Evolutionary conservation across 1,140 invertebrate species (phyloP), one percentile per base, ranked within the genome.

Genomic region (Cyphomyrmex costatus): DNA sequence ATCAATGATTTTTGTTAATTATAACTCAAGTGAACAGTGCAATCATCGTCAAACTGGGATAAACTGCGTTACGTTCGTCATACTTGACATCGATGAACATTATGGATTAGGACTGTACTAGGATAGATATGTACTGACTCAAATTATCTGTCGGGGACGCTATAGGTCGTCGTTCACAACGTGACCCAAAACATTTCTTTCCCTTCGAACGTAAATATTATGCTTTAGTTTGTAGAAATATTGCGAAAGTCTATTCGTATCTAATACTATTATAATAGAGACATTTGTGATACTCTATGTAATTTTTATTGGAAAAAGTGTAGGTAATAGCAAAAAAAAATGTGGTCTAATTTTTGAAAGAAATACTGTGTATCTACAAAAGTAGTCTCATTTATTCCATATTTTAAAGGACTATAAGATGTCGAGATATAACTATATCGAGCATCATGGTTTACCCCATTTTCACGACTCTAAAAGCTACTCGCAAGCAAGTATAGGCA

Each of bases 201-300:
- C 4, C 46, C 14, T 16, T 79, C 19, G n/a, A 53, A 68, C 24
- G 77, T 79, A 79, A 79, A 79, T 79, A 79, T 79, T 79, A 79
- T 79, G 61, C 7, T 51, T n/a, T 21, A 10, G 27, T 53, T 68
- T 12, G 46, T 33, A 21, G 63, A 19, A 30, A 51, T 53, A 51
- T 66, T 65, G 24, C 7, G n/a, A 3, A 24, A 27, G 10, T 33
- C 30, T 36, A 30, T 56, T 5, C 1, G 46, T 49, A 49, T 2
- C 10, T 4, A 12, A 42, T 19, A 76, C 24, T 46, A 42, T 77
- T 19, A 4, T 42, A 16, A 77, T 14, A 42, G 24, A 33, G 1
- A 77, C 3, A 19, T 73, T 77, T 36, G n/a, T n/a, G 6, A 19
- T n/a, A 33, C 5, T 16, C 14, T n/a, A 6, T 42, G 36, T 58